A percentile compares a stretch with the other conserved stretches of the same genome.
phyloP scores from a whole-genome alignment of 1,140 invertebrate genomes.

The Homarus americanus region DNA sequence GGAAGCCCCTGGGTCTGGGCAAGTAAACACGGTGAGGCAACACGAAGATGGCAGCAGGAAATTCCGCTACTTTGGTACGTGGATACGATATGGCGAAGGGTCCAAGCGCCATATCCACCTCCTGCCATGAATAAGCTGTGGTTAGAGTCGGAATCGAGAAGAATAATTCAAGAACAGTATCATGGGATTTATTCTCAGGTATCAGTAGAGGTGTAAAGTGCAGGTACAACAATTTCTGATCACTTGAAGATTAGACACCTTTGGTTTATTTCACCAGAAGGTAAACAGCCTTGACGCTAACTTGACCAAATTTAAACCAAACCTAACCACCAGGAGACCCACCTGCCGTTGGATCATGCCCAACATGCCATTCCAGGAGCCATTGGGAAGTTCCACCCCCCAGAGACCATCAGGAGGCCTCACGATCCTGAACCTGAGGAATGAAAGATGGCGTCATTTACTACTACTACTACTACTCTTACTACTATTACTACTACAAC shows the following conservation, averaged over 20 bases:
- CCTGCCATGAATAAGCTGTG: no score
- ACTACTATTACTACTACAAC: neutral
- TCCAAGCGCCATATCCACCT: conserved; percentile 60
- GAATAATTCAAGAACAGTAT: no score
- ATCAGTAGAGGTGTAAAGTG: no score
- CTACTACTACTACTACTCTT: no score
- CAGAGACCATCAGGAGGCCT: conserved; percentile 50
- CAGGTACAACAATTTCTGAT: no score
- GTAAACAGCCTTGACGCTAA: no score
- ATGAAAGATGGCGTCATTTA: neutral
- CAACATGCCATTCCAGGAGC: conserved; percentile 61
- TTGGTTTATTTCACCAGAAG: neutral
- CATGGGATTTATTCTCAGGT: no score
- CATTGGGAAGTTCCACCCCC: conserved; percentile 48
- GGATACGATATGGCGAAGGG: conserved; percentile 60
- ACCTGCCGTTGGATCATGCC: conserved; percentile 65
- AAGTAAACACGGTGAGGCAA: conserved; percentile 56
- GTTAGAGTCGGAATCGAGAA: no score
- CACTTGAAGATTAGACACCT: no score
- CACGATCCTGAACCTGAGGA: conserved; percentile 17
- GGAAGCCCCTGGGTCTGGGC: conserved; percentile 47
- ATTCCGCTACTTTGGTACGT: conserved; percentile 51
- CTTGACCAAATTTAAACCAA: no score
- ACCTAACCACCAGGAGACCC: neutral
- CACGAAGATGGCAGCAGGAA: conserved; percentile 43